Base-by-base conservation (phyloP, 1,140 invertebrate genomes). In the Saccostrea echinata region DNA sequence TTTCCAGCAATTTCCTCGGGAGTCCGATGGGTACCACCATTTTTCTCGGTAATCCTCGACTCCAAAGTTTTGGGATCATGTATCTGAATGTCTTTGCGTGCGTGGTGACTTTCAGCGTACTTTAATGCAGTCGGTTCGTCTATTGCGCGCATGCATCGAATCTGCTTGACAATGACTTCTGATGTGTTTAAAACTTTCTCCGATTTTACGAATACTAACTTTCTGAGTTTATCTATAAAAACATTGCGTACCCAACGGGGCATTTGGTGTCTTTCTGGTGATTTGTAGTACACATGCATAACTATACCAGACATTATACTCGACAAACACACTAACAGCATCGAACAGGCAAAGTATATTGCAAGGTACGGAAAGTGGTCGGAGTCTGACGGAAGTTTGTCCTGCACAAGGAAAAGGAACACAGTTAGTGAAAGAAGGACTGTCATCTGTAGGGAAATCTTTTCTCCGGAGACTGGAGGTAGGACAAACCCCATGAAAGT, bases 401-500 rank as follows among this genome's bases (percentile, higher is more conserved):
- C 68, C 27, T 76, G 68, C 30, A 76, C 68, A 76, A 76, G 68
- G 13, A 76, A 76, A 27, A 76, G 68, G 27, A 30, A 76, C 9
- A 76, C 68, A 6, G 68, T 76, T 76, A 33, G 24, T 16, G 68
- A 76, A 18, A 76, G 68, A 12, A 76, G 27, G 27, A 76, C 68
- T 16, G 68, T 76, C 16, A 76, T 30, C 24, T 76, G 68, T 18
- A 76, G 13, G 8, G 68, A 16, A 76, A 76, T 76, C 68, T 76
- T 76, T 76, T 76, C 68, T 76, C 30, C 68, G 3, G 94, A 95
- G 84, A 96, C 95, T 1, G 96, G 95, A 12, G 96, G 96, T 24
- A 96, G 92, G 88, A 95, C 95, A 92, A 96, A 96, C n/a, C 95
- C 95, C 13, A 96, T 92, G 51, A 96, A 92, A 13, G 95, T 95